These are phyloP conservation scores for Catostylus mosaicus DNA, from an alignment of 30 jellyfish, hydroid and myxozoan species.

Conservation along the genomic window DNA sequence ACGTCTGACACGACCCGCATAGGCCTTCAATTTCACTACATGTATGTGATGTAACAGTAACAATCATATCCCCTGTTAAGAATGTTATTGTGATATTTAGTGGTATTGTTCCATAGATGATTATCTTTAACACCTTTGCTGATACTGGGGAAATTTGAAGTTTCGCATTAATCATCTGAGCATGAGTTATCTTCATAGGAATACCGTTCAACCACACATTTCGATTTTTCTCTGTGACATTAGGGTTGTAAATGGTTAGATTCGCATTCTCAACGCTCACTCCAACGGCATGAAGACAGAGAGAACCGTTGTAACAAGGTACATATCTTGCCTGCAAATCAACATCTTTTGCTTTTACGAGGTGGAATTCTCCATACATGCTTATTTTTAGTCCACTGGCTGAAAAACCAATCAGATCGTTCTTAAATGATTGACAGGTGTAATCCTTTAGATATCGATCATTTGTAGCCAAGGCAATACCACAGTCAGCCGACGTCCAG, in stretches of 20 bases:
- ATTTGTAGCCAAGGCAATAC: conserved; percentile 16
- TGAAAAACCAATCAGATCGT: conserved; percentile 32
- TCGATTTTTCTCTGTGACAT: conserved; percentile 18
- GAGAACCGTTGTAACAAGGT: conserved; percentile 29
- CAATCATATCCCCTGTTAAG: conserved; percentile 28
- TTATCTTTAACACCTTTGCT: conserved; percentile 6
- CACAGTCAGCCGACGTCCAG: conserved; percentile 60
- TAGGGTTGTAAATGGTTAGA: conserved; percentile 58
- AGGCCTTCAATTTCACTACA: conserved; percentile 29
- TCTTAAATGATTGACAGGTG: conserved; percentile 54
- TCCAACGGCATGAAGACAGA: conserved; percentile 62
- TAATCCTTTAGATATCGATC: conserved; percentile 6
- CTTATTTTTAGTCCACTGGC: conserved; percentile 5
- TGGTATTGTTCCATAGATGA: not conserved
- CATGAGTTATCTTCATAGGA: not conserved
- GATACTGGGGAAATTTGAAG: conserved; percentile 31
- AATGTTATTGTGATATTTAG: conserved; percentile 27
- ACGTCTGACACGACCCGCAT: conserved; percentile 46
- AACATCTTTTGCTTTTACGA: conserved; percentile 14
- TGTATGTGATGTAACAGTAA: conserved; percentile 20
- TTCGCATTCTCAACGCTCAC: conserved; percentile 13
- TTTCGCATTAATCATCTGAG: conserved; percentile 1
- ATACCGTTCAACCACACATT: conserved; percentile 21
- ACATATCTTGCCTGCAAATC: conserved; percentile 42
- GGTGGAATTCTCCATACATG: conserved; percentile 36